These are phyloP conservation scores for Enhydra lutris DNA, from an alignment of 2,113 vertebrate species.

Conservation along the genomic window DNA sequence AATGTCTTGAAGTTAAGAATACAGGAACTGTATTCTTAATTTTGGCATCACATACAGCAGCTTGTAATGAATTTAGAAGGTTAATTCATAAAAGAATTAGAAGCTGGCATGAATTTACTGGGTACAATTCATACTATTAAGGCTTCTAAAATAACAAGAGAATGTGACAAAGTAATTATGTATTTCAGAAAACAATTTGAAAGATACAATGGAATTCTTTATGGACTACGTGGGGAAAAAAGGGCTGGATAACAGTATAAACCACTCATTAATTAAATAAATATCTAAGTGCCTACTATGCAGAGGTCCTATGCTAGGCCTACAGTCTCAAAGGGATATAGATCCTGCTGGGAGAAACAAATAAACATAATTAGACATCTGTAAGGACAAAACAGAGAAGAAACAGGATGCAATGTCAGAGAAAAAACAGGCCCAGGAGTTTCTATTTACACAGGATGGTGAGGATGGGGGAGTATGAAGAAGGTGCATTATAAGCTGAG, in stretches of 20 bases:
- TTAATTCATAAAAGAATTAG: slow-evolving; percentile 6
- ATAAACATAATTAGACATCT: not conserved
- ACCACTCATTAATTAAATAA: not conserved
- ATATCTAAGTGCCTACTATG: not conserved
- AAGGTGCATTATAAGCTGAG: not conserved
- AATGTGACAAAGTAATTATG: not conserved
- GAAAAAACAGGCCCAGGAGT: not conserved
- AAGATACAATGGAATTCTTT: not conserved
- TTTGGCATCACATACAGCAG: not conserved
- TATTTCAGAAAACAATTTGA: not conserved
- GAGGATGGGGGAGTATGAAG: not conserved
- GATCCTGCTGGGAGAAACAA: not conserved
- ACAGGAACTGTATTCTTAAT: not conserved
- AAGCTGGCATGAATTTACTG: not conserved
- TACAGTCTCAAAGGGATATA: not conserved
- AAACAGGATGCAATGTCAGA: not conserved
- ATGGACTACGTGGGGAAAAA: not conserved
- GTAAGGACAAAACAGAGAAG: not conserved
- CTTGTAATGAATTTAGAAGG: not conserved
- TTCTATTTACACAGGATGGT: not conserved
- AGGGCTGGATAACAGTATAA: not conserved
- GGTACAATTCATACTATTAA: not conserved
- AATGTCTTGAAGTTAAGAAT: not conserved
- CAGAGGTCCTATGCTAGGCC: not conserved
- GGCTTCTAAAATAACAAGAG: not conserved